These are phyloP conservation scores for Poecilobothrus nobilitatus DNA, from an alignment of 2,888 invertebrate genomes.

Conservation along the genomic window DNA sequence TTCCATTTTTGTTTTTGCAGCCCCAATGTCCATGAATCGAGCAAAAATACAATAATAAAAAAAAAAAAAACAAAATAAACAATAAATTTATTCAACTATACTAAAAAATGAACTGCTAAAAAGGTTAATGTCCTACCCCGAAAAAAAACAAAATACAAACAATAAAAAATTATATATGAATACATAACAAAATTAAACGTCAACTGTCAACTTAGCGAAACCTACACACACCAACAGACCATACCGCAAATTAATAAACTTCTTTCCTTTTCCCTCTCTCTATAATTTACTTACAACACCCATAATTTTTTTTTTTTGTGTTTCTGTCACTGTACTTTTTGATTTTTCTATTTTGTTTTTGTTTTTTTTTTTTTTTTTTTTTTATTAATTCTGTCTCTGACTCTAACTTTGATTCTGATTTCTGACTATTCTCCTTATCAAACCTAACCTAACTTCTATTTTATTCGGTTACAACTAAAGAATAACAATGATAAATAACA, in stretches of 20 bases:
- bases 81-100: not conserved
- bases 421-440: no score
- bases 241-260: not conserved
- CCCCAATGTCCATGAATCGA: not conserved
- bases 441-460: not conserved
- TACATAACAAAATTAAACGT: not conserved
- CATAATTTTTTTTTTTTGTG: no score
- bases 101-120: not conserved
- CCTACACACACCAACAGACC: not conserved
- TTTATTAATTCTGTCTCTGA: no score
- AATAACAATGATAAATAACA: slow-evolving; percentile 6
- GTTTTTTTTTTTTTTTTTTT: no score
- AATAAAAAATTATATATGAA: not conserved
- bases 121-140: not conserved
- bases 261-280: not conserved
- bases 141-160: not conserved
- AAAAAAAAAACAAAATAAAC: no score
- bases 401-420: no score
- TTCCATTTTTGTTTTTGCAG: not conserved
- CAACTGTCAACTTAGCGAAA: not conserved
- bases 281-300: no score
- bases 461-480: not conserved
- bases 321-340: no score
- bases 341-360: no score
- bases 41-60: not conserved